phyloP scores from a whole-genome alignment of 1,140 invertebrate species.

The Delia radicum region DNA sequence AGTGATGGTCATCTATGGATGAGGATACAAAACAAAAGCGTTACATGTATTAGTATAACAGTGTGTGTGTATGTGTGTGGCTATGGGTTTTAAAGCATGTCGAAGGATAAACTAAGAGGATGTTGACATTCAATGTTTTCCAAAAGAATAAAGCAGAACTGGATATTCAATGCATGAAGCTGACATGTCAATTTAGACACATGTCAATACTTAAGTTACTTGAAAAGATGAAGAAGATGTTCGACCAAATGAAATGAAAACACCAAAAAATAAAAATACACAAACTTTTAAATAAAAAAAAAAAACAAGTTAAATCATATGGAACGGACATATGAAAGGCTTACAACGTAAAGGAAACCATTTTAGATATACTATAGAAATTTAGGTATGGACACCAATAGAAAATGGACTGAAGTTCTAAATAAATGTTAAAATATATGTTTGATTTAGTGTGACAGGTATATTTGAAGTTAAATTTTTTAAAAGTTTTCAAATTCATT shows the following conservation, averaged over 20 bases:
- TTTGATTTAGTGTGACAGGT: slow-evolving; percentile 23
- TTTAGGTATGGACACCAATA: not conserved
- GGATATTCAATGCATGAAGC: slow-evolving; percentile 3
- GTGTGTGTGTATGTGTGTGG: not conserved
- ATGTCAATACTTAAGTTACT: slow-evolving; percentile 5
- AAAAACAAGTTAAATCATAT: not conserved
- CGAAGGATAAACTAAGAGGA: not conserved
- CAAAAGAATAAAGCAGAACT: not conserved
- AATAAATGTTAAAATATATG: slow-evolving; percentile 21
- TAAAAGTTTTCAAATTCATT: not conserved
- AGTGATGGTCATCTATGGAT: not conserved
- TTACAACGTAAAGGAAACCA: not conserved
- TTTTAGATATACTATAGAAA: not conserved
- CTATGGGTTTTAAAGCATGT: not conserved
- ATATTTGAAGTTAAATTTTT: not conserved
- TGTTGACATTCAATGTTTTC: not conserved
- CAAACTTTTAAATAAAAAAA: not conserved
- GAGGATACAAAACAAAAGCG: not conserved
- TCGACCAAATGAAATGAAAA: not conserved
- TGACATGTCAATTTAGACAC: slow-evolving; percentile 7
- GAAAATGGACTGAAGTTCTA: not conserved
- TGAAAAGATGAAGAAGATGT: not conserved
- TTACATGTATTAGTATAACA: not conserved
- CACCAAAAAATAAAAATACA: not conserved
- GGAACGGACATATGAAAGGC: not conserved